Evolutionary conservation across 2,113 vertebrate species (phyloP).

Genomic region (Campylomormyrus numenius): DNA sequence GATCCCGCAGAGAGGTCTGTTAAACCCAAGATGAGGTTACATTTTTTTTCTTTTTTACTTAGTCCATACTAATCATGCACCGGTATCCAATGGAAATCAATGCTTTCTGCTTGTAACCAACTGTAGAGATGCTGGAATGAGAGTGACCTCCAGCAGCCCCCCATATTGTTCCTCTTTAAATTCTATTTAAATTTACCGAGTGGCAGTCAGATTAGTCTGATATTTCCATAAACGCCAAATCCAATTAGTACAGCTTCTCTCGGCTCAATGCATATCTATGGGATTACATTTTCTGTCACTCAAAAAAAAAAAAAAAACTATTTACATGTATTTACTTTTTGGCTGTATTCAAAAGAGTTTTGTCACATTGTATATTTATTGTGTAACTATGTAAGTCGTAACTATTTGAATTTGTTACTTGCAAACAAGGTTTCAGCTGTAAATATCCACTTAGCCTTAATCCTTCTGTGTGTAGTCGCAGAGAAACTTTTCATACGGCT

Average conservation of each 20-base stretch:
- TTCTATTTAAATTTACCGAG: background rate
- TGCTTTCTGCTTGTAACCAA: too few relatives aligned
- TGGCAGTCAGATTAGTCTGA: background rate
- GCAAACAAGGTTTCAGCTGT: background rate
- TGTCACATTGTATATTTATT: background rate
- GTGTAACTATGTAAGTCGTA: background rate
- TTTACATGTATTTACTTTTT: background rate
- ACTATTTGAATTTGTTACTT: background rate
- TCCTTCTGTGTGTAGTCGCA: background rate
- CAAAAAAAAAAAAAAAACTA: background rate
- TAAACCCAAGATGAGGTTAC: background rate
- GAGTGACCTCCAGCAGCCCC: background rate
- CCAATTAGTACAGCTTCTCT: background rate
- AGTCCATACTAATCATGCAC: background rate
- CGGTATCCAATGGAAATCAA: background rate
- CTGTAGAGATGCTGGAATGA: background rate
- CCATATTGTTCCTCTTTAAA: background rate
- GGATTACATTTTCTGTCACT: conserved; percentile 1
- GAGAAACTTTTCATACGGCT: background rate
- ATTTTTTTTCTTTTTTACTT: background rate
- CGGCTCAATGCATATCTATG: background rate
- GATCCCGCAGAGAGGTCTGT: background rate
- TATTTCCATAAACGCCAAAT: background rate
- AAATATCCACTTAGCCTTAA: background rate
- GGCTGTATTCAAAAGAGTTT: background rate